Evolutionary conservation across 1,140 invertebrate genomes (phyloP).

Genomic region (Lepidurus couesii): DNA sequence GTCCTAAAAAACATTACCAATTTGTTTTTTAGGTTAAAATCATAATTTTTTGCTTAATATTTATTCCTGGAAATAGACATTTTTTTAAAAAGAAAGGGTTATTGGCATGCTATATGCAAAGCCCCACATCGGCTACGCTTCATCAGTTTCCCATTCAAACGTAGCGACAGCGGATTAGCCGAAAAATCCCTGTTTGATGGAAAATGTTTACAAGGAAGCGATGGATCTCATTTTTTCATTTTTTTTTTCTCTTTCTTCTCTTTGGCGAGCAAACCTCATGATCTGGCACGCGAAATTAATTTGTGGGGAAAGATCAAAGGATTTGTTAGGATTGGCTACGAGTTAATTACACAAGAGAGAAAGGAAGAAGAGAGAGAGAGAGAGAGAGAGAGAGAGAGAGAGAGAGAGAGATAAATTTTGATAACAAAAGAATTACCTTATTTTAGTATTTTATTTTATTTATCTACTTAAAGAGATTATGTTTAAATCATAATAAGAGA

Average conservation of each 20-base stretch:
- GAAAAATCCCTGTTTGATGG: neutral
- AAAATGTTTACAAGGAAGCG: neutral
- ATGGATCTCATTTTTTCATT: neutral
- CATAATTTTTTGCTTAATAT: neutral
- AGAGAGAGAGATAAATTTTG: too few species aligned
- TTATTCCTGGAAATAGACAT: neutral
- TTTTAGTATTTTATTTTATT: too few species aligned
- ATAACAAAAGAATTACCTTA: too few species aligned
- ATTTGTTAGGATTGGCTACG: too few species aligned
- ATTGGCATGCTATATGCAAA: conserved; percentile 15
- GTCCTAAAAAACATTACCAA: neutral
- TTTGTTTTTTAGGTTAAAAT: neutral
- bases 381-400: too few species aligned
- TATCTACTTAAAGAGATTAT: too few species aligned
- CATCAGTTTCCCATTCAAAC: conserved; percentile 5
- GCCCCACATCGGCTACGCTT: neutral
- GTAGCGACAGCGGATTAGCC: conserved; percentile 10
- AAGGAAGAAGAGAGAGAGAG: too few species aligned
- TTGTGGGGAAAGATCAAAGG: neutral
- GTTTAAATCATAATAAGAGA: too few species aligned
- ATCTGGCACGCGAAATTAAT: neutral
- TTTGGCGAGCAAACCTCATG: neutral
- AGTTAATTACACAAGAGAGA: too few species aligned
- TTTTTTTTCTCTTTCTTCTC: neutral
- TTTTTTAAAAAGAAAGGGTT: neutral